phyloP scores from a whole-genome alignment of 2,888 invertebrate species.

The Plusia festucae region DNA sequence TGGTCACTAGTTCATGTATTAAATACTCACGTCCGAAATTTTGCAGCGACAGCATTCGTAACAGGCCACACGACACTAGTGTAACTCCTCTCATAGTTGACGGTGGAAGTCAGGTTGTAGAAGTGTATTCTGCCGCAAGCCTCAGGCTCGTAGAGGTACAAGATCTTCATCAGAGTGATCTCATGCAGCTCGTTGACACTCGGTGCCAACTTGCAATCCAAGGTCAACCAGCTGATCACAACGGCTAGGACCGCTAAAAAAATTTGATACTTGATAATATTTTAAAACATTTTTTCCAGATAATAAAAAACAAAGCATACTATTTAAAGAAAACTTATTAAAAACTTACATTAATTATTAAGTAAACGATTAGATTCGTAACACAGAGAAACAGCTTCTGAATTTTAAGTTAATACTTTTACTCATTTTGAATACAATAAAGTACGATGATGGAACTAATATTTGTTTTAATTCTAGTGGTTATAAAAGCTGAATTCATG shows the following conservation, averaged over 20 bases:
- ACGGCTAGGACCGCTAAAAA: conserved; percentile 71
- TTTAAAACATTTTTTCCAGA: no score
- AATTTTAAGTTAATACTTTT: no score
- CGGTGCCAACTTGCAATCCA: conserved; percentile 73
- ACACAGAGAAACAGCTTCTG: no score
- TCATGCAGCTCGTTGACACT: conserved; percentile 71
- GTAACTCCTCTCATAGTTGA: conserved; percentile 29
- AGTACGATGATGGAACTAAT: no score
- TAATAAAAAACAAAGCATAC: no score
- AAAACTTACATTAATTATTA: no score
- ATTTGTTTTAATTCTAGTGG: no score
- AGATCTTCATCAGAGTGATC: conserved; percentile 76
- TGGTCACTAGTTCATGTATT: not conserved
- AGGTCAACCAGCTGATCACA: conserved; percentile 72
- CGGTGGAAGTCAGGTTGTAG: conserved; percentile 74
- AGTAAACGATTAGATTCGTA: no score
- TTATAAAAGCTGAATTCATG: no score
- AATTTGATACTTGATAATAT: not conserved
- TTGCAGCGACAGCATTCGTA: conserved; percentile 69
- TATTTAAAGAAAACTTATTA: no score
- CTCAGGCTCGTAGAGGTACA: conserved; percentile 81
- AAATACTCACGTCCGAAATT: conserved; percentile 71
- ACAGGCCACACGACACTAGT: conserved; percentile 75
- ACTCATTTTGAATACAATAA: no score
- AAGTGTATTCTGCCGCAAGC: conserved; percentile 74